Percentiles rank a stretch among this genome's conserved stretches.
phyloP scores from a whole-genome alignment of 2,797 vertebrate species.

The Enteromius mattozi region DNA sequence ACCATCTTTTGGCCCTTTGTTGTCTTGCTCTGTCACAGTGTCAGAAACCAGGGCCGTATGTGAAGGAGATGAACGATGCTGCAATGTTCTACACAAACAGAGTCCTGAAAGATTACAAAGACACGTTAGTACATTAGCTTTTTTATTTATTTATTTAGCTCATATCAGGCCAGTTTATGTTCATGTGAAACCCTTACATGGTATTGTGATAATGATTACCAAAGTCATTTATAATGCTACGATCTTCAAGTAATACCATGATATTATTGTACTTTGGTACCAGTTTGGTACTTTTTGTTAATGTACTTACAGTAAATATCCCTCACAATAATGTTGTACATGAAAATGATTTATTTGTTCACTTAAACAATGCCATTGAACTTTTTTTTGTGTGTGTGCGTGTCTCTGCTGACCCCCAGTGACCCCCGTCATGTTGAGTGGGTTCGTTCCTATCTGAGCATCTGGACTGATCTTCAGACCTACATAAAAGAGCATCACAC shows the following conservation, averaged over 20 bases:
- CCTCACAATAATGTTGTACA: background rate
- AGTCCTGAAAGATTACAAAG: slow-evolving; percentile 97
- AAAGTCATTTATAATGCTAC: background rate
- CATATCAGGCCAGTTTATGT: background rate
- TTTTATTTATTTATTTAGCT: background rate
- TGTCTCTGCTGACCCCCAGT: slow-evolving; percentile 70
- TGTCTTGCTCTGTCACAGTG: slow-evolving; percentile 72
- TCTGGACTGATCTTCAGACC: slow-evolving; percentile 93
- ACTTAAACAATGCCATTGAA: slow-evolving; percentile 24
- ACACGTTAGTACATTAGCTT: slow-evolving; percentile 81
- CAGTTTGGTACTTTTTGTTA: background rate
- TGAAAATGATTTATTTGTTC: background rate
- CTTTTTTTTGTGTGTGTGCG: background rate
- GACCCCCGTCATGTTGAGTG: slow-evolving; percentile 93
- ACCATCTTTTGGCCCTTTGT: background rate
- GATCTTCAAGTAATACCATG: background rate
- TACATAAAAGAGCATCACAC: slow-evolving; percentile 95
- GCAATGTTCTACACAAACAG: slow-evolving; percentile 99
- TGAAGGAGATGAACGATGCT: slow-evolving; percentile 99
- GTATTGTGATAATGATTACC: background rate
- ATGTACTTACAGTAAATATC: background rate
- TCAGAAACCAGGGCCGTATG: slow-evolving; percentile 94
- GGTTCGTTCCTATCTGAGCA: slow-evolving; percentile 92
- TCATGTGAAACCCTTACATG: background rate
- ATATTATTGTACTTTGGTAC: background rate